These are phyloP conservation scores for Malurus elegans DNA, from an alignment of 2,113 vertebrate species.

Conservation along the genomic window DNA sequence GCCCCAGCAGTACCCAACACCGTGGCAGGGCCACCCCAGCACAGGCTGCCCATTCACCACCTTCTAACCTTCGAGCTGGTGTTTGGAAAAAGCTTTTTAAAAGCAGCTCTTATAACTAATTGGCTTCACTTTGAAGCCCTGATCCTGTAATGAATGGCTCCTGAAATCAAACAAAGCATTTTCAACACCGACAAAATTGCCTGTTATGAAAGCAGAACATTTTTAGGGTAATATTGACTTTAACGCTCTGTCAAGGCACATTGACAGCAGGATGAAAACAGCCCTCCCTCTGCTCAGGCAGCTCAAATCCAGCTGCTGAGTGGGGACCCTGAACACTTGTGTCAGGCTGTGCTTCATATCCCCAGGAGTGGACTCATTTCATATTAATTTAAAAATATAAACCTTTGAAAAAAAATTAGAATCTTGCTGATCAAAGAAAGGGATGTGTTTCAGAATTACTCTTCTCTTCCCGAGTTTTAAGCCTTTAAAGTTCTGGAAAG, in stretches of 20 bases:
- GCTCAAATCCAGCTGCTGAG: background rate
- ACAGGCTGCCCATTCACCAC: background rate
- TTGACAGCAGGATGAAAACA: constrained; percentile 56
- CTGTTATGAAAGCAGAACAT: constrained; percentile 50
- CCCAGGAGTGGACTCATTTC: background rate
- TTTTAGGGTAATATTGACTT: constrained; percentile 61
- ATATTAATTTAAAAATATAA: background rate
- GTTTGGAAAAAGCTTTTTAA: constrained; percentile 4
- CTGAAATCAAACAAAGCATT: constrained; percentile 34
- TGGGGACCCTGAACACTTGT: background rate
- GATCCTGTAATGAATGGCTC: constrained; percentile 35
- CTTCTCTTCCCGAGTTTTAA: background rate
- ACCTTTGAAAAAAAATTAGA: background rate
- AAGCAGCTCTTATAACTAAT: background rate
- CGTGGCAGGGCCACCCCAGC: accelerated
- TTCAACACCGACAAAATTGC: constrained; percentile 24
- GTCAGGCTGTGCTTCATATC: background rate
- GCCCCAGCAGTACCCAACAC: accelerated
- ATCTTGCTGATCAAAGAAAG: background rate
- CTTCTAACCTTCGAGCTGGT: background rate
- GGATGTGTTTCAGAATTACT: background rate
- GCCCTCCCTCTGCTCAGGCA: background rate
- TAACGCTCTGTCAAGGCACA: constrained; percentile 67
- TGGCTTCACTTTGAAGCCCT: constrained; percentile 17
- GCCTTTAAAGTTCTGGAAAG: background rate